Evolutionary conservation across 92 coral and sea anemone species (phyloP), one percentile per base, ranked within the genome.

Genomic region (Zoanthus gigantus): DNA sequence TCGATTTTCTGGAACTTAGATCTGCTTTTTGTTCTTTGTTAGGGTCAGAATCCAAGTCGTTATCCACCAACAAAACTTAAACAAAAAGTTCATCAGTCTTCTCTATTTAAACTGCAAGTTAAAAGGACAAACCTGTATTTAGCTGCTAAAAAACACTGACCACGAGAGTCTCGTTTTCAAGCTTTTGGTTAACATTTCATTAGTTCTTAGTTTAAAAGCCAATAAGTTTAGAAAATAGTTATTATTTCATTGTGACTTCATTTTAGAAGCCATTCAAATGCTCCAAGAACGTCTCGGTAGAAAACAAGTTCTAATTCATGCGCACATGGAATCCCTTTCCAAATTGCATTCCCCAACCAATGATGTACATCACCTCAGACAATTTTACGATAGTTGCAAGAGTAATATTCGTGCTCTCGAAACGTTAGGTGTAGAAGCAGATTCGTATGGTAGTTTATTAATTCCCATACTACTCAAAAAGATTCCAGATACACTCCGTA

Each of bases 1-100:
- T 45, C 82, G 80, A 88, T 81, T 88, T 82, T 88, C 82, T 54
- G 6, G 30, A 69, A 79, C 76, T 72, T 83, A 83, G 50, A 83
- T 83, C 78, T 76, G 61, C 61, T 56, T 56, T 56, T 56, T 56
- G 15, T 56, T 56, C 61, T 9, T 56, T 56, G 61, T 56, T 17
- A 56, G 61, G 61, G 60, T 16, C 60, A 54, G 60, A 16, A 54
- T 54, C 66, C n/a, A 60, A 18, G 23, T 60, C 18, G 66, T 13
- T 12, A 60, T 60, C 66, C 28, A 60, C 13, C 66, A 60, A 60
- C 23, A 60, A 60, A 60, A 60, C 66, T 60, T 60, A 60, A 60
- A 9, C 66, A 60, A 60, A 60, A 60, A 15, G 66, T 13, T 60
- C 18, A 60, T 60, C 66, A 60, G 15, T 13, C 66, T 60, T 60